A percentile compares a stretch with the other conserved stretches of the same genome.
phyloP scores from a whole-genome alignment of 2,888 invertebrate genomes.

The Drosophila kambysellisi region DNA sequence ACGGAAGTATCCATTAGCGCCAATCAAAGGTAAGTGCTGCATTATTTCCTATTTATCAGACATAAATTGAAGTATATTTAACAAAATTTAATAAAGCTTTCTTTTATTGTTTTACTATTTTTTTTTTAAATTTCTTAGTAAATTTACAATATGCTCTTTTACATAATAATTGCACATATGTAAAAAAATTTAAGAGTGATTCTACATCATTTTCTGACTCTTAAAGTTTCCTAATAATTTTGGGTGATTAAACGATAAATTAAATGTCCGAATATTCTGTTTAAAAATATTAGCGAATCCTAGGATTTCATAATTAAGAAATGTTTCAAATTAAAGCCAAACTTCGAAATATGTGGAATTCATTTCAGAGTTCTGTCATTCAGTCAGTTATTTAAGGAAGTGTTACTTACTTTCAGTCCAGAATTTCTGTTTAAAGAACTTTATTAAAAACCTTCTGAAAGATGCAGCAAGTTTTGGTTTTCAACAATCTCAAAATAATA shows the following conservation, averaged over 20 bases:
- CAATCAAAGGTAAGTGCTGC: conserved; percentile 84
- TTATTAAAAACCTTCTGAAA: not conserved
- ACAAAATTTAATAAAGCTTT: not conserved
- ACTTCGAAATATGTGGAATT: not conserved
- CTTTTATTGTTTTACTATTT: not conserved
- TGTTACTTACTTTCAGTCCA: not conserved
- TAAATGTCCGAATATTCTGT: not conserved
- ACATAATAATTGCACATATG: not conserved
- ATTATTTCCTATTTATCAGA: conserved; percentile 9
- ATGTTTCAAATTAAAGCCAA: not conserved
- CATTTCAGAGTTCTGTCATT: not conserved
- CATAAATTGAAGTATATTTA: conserved; percentile 11
- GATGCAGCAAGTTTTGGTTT: not conserved
- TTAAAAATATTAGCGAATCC: not conserved
- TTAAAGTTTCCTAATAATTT: not conserved
- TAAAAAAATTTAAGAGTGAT: not conserved
- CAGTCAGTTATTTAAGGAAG: not conserved
- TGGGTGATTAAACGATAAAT: not conserved
- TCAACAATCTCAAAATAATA: not conserved
- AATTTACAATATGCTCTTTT: not conserved
- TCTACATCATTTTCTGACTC: not conserved
- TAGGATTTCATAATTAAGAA: not conserved
- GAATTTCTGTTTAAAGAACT: not conserved
- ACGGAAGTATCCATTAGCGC: conserved; percentile 85
- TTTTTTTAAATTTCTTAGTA: not conserved